Conservation (phyloP, 2,797 vertebrate species). For the Lepus oiostolus region DNA sequence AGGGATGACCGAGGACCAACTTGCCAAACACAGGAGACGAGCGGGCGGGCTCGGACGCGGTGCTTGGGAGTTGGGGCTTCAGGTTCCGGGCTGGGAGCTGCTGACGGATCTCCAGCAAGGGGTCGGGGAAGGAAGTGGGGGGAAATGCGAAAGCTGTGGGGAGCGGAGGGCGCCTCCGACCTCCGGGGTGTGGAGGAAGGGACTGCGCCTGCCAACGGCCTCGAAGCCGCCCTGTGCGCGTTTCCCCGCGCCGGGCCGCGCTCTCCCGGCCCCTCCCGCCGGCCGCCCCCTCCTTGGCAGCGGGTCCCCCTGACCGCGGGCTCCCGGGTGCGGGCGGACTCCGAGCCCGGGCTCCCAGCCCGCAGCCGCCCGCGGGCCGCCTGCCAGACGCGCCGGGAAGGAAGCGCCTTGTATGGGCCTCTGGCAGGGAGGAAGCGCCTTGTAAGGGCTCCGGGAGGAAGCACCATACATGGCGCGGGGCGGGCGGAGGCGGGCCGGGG, state of each 20-base stretch:
- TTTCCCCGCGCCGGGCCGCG: not conserved
- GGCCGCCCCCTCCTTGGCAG: slow-evolving; percentile 73
- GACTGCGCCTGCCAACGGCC: not conserved
- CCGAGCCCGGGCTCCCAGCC: slow-evolving; percentile 50
- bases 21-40: not conserved
- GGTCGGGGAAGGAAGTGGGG: fast-evolving
- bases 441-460: slow-evolving; percentile 89
- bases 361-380: slow-evolving; percentile 82
- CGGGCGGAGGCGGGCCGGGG: slow-evolving; percentile 89
- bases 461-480: slow-evolving; percentile 86
- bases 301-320: slow-evolving; percentile 23
- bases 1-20: not conserved
- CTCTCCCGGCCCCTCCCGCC: slow-evolving; percentile 11
- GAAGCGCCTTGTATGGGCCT: slow-evolving; percentile 92
- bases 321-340: slow-evolving; percentile 60
- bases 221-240: slow-evolving; percentile 19
- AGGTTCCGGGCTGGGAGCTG: not conserved
- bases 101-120: not conserved
- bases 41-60: no score
- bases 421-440: slow-evolving; percentile 90
- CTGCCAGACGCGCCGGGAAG: slow-evolving; percentile 90
- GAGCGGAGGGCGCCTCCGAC: not conserved
- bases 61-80: not conserved
- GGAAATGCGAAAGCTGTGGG: not conserved
- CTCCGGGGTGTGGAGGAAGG: not conserved